A percentile compares a stretch with the other conserved stretches of the same genome.
phyloP scores from a whole-genome alignment of 2,888 invertebrate genomes.

The Caenorhabditis afra region DNA sequence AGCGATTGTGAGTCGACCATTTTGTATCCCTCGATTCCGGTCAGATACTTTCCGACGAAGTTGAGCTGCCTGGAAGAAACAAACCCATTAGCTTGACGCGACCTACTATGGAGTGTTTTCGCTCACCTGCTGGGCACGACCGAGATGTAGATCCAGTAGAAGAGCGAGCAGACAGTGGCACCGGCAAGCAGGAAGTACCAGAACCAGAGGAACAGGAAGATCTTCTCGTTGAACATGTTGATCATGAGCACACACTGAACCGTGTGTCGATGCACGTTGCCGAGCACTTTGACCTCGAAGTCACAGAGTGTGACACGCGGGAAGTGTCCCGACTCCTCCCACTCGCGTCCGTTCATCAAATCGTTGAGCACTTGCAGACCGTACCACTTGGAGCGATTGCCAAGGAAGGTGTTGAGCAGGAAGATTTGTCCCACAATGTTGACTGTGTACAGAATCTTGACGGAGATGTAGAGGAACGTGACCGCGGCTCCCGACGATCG shows the following conservation, averaged over 20 bases:
- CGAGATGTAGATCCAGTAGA: conserved; percentile 81
- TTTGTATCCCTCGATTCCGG: conserved; percentile 81
- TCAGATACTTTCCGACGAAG: conserved; percentile 81
- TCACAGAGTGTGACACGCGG: conserved; percentile 80
- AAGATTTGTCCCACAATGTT: conserved; percentile 80
- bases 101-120: too few species aligned
- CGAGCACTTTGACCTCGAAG: conserved; percentile 81
- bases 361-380: conserved; percentile 80
- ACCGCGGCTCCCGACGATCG: conserved; percentile 80
- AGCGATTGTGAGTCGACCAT: conserved; percentile 81
- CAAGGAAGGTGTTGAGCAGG: conserved; percentile 80
- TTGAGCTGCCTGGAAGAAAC: conserved; percentile 78
- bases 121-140: conserved; percentile 78
- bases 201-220: conserved; percentile 80
- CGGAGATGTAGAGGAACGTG: conserved; percentile 77
- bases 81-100: conserved; percentile 20
- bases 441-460: conserved; percentile 80
- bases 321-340: conserved; percentile 80
- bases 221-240: conserved; percentile 80
- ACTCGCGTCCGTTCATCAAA: conserved; percentile 80
- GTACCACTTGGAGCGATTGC: conserved; percentile 79
- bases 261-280: conserved; percentile 80
- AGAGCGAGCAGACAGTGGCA: conserved; percentile 79
- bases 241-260: conserved; percentile 81
- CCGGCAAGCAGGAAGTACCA: conserved; percentile 80